Base-by-base conservation (phyloP, 1,140 invertebrate genomes). In the Drosophila quadrilineata region DNA sequence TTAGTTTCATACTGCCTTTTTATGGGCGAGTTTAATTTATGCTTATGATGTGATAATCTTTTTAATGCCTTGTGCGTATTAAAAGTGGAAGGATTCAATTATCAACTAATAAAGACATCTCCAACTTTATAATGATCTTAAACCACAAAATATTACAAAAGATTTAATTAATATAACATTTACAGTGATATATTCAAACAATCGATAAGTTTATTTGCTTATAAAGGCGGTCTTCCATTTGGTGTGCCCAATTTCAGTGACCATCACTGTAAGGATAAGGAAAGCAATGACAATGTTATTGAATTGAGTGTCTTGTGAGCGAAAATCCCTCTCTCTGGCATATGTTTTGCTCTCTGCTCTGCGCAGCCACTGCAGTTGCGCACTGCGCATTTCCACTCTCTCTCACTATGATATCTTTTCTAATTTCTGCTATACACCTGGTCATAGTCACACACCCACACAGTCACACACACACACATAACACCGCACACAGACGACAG, bases 31-130 rank as follows among this genome's bases (percentile, higher is more conserved):
- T 48, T 49, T 16, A 84, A 85, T 77, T 67, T 66, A 84, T 84
- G 71, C 64, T 71, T 79, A 85, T 79, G 52, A 84, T 82, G 79
- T 84, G 77, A 12, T 69, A 69, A 65, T 65, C 43, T 50, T 48
- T 22, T 6, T 56, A 73, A 76, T 77, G 73, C 63, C 56, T 56
- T 36, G 50, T 26, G 50, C 36, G 31, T 33, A 43, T 50, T 48
- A 35, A 48, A 35, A 29, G 21, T 21, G 4, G 10, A 35, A 41
- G n/a, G 31, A 26, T 41, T 43, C 49, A 70, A 24, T 43, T 35
- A 19, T 12, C 16, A 26, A 19, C 10, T 22, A 29, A 38, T n/a
- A 35, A 22, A 31, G 26, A 3, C 2, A n/a, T 3, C 8, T 36
- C 1, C n/a, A n/a, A n/a, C n/a, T n/a, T n/a, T n/a, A n/a, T n/a